Conservation (phyloP, 2,888 invertebrate species). For the Lypha dubia region DNA sequence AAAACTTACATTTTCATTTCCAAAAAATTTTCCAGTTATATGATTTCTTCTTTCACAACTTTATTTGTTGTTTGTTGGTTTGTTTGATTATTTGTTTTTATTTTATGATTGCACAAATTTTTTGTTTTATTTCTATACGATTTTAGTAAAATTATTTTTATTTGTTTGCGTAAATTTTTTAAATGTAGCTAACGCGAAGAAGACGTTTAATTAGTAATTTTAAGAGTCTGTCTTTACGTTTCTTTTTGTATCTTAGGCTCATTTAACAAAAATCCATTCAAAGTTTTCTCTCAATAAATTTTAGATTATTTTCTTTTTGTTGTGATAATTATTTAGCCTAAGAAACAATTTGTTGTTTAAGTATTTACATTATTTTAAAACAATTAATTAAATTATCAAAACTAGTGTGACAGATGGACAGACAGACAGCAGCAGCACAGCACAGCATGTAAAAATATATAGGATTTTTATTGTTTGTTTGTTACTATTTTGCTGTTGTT, state of each 20-base stretch:
- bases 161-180: slow-evolving; percentile 19
- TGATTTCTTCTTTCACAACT: slow-evolving; percentile 47
- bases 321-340: slow-evolving; percentile 59
- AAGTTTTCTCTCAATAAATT: slow-evolving; percentile 8
- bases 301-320: not conserved
- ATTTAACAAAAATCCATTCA: slow-evolving; percentile 48
- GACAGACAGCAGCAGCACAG: slow-evolving; percentile 24
- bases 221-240: slow-evolving; percentile 40
- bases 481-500: slow-evolving; percentile 21
- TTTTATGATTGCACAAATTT: slow-evolving; percentile 67
- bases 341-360: slow-evolving; percentile 36
- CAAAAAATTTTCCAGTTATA: slow-evolving; percentile 46
- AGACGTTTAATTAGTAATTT: slow-evolving; percentile 48
- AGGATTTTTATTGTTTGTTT: slow-evolving; percentile 11
- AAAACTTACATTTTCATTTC: slow-evolving; percentile 67
- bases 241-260: slow-evolving; percentile 65
- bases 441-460: slow-evolving; percentile 33
- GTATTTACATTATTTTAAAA: slow-evolving; percentile 70
- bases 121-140: slow-evolving; percentile 24
- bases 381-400: slow-evolving; percentile 30
- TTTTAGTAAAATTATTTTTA: slow-evolving; percentile 51
- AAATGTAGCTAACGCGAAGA: slow-evolving; percentile 50
- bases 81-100: slow-evolving; percentile 33
- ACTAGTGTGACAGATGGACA: slow-evolving; percentile 24
- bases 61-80: not conserved